These are phyloP conservation scores for Drosophila nr. perissopoda DNA, from an alignment of 2,888 invertebrate genomes.

Conservation along the genomic window DNA sequence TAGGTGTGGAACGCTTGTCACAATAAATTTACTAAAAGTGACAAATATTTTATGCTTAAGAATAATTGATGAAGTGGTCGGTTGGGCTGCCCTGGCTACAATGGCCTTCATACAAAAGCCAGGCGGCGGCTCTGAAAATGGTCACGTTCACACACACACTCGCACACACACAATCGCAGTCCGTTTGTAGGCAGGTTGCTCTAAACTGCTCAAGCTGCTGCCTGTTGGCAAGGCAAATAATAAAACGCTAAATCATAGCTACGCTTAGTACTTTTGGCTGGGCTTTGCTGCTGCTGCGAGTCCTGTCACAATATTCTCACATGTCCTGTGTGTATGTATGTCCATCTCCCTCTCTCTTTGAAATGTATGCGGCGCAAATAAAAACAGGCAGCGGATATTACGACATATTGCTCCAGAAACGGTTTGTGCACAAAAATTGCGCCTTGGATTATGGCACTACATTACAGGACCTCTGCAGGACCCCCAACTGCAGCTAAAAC, in stretches of 20 bases:
- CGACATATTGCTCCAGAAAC: slow-evolving; percentile 75
- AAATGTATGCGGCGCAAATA: slow-evolving; percentile 68
- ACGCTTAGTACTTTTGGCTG: slow-evolving; percentile 76
- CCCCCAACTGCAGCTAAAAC: slow-evolving; percentile 14
- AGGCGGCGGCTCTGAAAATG: slow-evolving; percentile 38
- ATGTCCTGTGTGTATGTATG: slow-evolving; percentile 44
- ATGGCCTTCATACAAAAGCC: slow-evolving; percentile 20
- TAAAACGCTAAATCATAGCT: slow-evolving; percentile 80
- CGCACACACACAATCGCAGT: not conserved
- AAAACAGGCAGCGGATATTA: slow-evolving; percentile 77
- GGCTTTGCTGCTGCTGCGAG: slow-evolving; percentile 17
- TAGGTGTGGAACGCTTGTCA: slow-evolving; percentile 67
- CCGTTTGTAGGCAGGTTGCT: slow-evolving; percentile 21
- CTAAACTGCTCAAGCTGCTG: slow-evolving; percentile 13
- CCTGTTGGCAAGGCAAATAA: slow-evolving; percentile 60
- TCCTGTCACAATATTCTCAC: slow-evolving; percentile 67
- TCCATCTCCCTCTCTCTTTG: slow-evolving; percentile 20
- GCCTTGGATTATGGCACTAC: slow-evolving; percentile 79
- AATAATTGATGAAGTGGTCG: slow-evolving; percentile 82
- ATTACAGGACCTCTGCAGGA: slow-evolving; percentile 60
- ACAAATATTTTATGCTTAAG: slow-evolving; percentile 82
- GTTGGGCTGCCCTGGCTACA: slow-evolving; percentile 38
- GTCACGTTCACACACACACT: slow-evolving; percentile 57
- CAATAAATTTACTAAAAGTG: slow-evolving; percentile 82
- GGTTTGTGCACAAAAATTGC: slow-evolving; percentile 72